phyloP scores from a whole-genome alignment of 2,113 vertebrate genomes.

The Laticauda laticaudata region DNA sequence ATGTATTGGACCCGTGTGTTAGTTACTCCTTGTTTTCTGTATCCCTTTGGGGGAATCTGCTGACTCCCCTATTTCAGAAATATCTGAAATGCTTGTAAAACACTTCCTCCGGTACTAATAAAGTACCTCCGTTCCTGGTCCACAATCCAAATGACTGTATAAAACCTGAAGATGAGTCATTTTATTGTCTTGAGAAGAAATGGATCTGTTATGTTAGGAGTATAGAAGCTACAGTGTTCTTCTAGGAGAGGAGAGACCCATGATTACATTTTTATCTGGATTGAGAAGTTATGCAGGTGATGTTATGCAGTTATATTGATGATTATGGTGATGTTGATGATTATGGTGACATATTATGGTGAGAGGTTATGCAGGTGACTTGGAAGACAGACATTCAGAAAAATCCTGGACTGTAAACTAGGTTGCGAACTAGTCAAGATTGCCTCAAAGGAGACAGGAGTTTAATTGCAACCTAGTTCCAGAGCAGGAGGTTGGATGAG shows the following conservation, averaged over 20 bases:
- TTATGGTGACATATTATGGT: too few relatives aligned
- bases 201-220: conserved; percentile 29
- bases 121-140: too few relatives aligned
- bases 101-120: too few relatives aligned
- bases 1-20: conserved; percentile 42
- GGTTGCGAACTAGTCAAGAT: not conserved
- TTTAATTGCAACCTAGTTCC: not conserved
- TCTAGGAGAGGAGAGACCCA: not conserved
- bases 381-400: not conserved
- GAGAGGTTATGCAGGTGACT: not conserved
- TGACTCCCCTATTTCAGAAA: conserved; percentile 19
- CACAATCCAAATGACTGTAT: too few relatives aligned
- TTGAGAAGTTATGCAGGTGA: not conserved
- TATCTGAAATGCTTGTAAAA: conserved; percentile 36
- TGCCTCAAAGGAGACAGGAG: not conserved
- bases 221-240: not conserved
- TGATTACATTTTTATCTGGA: not conserved
- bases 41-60: conserved; percentile 10
- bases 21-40: conserved; percentile 23
- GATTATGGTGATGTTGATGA: too few relatives aligned
- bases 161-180: conserved; percentile 50
- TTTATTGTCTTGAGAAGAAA: conserved; percentile 47
- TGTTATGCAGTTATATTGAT: too few relatives aligned
- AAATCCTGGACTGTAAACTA: not conserved
- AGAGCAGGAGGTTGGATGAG: not conserved